Conservation (phyloP, 2,888 invertebrate genomes). For the Pachycephus smyrnensis region DNA sequence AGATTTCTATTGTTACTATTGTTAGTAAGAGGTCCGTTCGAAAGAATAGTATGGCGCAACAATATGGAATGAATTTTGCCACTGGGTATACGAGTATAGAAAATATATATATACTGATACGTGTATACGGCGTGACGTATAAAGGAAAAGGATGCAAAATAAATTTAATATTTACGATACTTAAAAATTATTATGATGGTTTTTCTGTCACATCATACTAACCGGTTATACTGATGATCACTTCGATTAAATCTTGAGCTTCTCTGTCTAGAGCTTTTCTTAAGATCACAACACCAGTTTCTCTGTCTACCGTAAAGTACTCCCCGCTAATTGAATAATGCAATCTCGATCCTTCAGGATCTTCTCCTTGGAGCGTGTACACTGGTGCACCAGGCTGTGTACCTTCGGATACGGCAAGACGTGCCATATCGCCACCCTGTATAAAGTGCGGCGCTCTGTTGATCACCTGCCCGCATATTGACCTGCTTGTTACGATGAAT, state of each 20-base stretch:
- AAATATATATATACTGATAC: neutral
- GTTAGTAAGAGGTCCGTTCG: neutral
- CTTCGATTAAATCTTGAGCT: slow-evolving; percentile 77
- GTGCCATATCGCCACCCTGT: slow-evolving; percentile 83
- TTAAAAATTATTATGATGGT: neutral
- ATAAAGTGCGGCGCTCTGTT: slow-evolving; percentile 83
- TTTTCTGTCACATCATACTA: slow-evolving; percentile 30
- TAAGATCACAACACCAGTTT: slow-evolving; percentile 80
- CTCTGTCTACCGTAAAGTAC: slow-evolving; percentile 81
- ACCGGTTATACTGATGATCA: slow-evolving; percentile 86
- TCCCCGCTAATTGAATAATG: slow-evolving; percentile 86
- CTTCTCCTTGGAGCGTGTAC: slow-evolving; percentile 80
- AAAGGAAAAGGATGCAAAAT: neutral
- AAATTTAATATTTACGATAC: neutral
- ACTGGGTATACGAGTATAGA: neutral
- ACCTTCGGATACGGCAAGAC: slow-evolving; percentile 79
- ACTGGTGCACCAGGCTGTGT: slow-evolving; percentile 81
- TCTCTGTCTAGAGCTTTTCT: slow-evolving; percentile 80
- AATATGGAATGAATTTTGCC: neutral
- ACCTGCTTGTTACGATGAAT: slow-evolving; percentile 39
- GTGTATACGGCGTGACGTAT: neutral
- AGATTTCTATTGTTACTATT: neutral
- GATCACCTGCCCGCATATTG: slow-evolving; percentile 69
- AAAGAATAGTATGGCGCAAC: neutral
- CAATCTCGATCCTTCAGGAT: slow-evolving; percentile 80